Percentiles rank a stretch among this genome's conserved stretches.
These are phyloP conservation scores for Muricea muricata DNA, from an alignment of 92 coral and sea anemone genomes.

Conservation along the genomic window DNA sequence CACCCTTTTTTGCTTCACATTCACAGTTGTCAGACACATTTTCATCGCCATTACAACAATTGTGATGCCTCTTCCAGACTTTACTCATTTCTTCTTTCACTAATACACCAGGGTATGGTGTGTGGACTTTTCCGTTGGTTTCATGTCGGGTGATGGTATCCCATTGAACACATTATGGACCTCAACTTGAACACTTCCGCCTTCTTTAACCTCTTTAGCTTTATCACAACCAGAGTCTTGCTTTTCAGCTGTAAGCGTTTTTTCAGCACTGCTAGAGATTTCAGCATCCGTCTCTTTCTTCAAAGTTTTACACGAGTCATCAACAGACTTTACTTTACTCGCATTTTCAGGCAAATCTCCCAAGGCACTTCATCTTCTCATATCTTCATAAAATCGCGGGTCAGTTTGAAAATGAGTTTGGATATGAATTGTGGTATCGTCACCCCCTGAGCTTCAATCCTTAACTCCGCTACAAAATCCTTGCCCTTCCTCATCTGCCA, in stretches of 20 bases:
- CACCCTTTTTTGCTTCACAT: too few relatives aligned
- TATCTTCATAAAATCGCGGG: slow-evolving; percentile 15
- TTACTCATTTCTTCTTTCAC: background rate
- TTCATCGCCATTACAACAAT: slow-evolving; percentile 24
- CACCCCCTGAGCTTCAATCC: slow-evolving; percentile 80
- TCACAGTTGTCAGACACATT: slow-evolving; percentile 1
- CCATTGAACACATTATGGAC: background rate
- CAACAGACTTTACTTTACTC: background rate
- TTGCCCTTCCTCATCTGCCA: slow-evolving; percentile 58
- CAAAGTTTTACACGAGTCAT: slow-evolving; percentile 10
- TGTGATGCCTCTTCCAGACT: background rate
- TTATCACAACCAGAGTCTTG: background rate
- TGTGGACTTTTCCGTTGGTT: background rate
- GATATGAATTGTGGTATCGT: slow-evolving; percentile 82
- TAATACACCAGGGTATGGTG: background rate
- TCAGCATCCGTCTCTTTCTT: background rate
- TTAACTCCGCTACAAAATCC: slow-evolving; percentile 66
- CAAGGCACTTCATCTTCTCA: background rate
- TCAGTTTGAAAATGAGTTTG: slow-evolving; percentile 86
- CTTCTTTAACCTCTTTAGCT: background rate
- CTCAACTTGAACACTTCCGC: background rate
- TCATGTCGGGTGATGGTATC: background rate
- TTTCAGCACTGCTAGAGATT: background rate
- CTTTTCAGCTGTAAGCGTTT: background rate
- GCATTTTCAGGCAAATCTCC: background rate